Base-by-base conservation (phyloP, 92 coral and sea anemone species). In the Montipora capitata region DNA sequence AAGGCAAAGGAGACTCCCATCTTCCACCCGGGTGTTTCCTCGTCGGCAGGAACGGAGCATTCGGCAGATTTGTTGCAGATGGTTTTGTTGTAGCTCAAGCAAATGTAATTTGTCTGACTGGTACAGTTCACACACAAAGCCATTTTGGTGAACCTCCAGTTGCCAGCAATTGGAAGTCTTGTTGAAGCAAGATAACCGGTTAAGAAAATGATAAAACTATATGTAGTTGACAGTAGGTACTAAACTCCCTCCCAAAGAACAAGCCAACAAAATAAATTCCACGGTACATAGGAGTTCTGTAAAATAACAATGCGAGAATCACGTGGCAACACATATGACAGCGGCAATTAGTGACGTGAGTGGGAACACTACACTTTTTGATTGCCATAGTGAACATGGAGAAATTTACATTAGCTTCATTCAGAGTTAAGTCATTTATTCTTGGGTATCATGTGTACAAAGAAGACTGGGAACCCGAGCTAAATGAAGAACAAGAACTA, bases 21-120 rank as follows among this genome's bases (percentile, higher is more conserved):
- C 40, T 76, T 27, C 81, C 68, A 76, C 27, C 67, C 66, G 11
- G 67, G 42, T 6, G 81, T 76, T 54, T 76, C 81, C 66, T 76
- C 81, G n/a, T 76, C 0, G 27, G 81, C 68, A 20, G 65, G 48
- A 14, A 82, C 87, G 10, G 87, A 70, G 58, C 78, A 82, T 18
- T 76, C 40, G 10, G 17, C 40, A 14, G 81, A 52, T 52, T 76
- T 76, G 58, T 76, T 76, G 68, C 81, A 52, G 41, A 56, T 52
- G 43, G 81, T 7, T 27, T 27, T 27, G 35, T 27, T 27, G 35
- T 1, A 27, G 35, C 35, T 27, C 35, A 27, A 27, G 35, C 35
- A 27, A 27, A 27, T 27, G 35, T 27, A 56, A 15, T 65, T 51
- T 76, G 67, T 76, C 9, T 4, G 44, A 13, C 67, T 76, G 11